These are phyloP conservation scores for cat (Felis catus) DNA, from an alignment of 2,113 vertebrate species.

Conservation along the genomic window F.catus_Fca126_mat1.0 CM031413.1:117363001-117363500, in stretches of 20 bases:
- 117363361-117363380: conserved; percentile 65
- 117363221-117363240: conserved; percentile 49
- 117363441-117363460: not conserved
- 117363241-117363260: not conserved
- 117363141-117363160: not conserved
- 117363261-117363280: not conserved
- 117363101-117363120: not conserved
- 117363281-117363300: conserved; percentile 75
- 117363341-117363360: conserved; percentile 66
- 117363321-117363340: conserved; percentile 59
- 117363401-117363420: conserved; percentile 49
- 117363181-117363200: conserved; percentile 25
- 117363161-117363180: not conserved
- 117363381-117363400: conserved; percentile 5
- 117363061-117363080: not conserved
- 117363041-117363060: not conserved
- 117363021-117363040: not conserved
- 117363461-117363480: accelerated
- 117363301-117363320: conserved; percentile 73
- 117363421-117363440: conserved; percentile 38
- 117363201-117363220: not conserved
- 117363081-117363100: not conserved
- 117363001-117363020: not conserved
- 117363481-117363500: not conserved
- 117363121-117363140: not conserved